These are phyloP conservation scores for Acanthornis magna DNA, from an alignment of 2,797 vertebrate genomes.

Conservation along the genomic window DNA sequence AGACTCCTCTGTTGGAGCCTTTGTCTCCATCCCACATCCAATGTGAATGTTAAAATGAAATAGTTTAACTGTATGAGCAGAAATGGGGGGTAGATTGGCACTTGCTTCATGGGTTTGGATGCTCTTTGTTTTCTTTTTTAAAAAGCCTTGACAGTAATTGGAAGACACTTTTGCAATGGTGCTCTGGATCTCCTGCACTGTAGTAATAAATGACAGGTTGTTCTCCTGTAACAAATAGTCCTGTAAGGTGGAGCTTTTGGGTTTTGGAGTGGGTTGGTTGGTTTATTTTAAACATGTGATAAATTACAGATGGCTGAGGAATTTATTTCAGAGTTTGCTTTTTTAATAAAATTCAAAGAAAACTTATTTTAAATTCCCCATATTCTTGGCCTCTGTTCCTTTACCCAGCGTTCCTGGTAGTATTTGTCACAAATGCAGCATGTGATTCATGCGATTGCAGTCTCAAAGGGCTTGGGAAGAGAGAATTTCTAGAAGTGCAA, in stretches of 20 bases:
- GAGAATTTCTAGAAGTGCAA: slow-evolving; percentile 7
- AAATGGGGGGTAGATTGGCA: not conserved
- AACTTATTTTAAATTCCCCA: not conserved
- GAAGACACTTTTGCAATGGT: not conserved
- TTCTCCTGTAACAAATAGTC: not conserved
- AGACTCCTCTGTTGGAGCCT: not conserved
- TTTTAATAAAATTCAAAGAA: not conserved
- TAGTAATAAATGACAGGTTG: not conserved
- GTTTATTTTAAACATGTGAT: not conserved
- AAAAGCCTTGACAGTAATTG: not conserved
- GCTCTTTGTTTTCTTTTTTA: not conserved
- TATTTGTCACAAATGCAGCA: not conserved
- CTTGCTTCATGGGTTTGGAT: not conserved
- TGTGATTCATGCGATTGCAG: not conserved
- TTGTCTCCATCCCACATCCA: not conserved
- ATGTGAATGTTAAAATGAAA: not conserved
- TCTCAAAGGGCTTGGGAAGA: not conserved
- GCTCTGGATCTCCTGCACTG: not conserved
- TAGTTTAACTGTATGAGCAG: not conserved
- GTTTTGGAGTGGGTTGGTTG: not conserved
- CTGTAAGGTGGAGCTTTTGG: not conserved
- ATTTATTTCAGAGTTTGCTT: not conserved
- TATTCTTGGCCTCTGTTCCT: not conserved
- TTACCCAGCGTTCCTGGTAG: not conserved
- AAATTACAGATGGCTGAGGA: not conserved